Evolutionary conservation across 2,113 vertebrate genomes (phyloP), one percentile per base, ranked within the genome.

Genomic region (Jaculus jaculus): DNA sequence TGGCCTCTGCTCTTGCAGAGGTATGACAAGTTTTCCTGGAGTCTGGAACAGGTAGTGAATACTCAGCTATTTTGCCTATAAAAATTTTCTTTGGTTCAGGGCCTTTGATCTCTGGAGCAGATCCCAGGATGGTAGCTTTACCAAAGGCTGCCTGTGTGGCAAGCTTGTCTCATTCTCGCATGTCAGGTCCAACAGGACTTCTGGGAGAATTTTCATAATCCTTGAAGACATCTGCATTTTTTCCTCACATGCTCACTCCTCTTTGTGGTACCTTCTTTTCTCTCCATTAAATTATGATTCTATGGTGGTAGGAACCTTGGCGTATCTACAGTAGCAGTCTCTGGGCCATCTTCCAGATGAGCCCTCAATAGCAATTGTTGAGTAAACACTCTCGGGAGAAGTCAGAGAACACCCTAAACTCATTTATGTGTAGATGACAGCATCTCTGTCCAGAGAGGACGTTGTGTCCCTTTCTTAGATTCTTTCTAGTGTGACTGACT

Each of bases 151-250:
- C 5, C 26, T 5, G 0, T 37, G 34, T 3, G 72, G 18, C 0
- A 8, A 7, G 21, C 23, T 32, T 6, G 0, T 1, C 34, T 37
- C 68, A 9, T 10, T 4, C 5, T 37, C 7, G 4, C 0, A 0
- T 21, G 21, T 54, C 32, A 0, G 0, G 4, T 5, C 63, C 3
- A 18, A 11, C 3, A 15, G 26, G 7, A 8, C 28, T 73, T 17
- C 3, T 1, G 30, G 42, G 28, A 5, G 65, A 20, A 18, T 2
- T 28, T 20, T 39, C 2, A 0, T 0, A 65, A 68, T 30, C 12
- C 15, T 21, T 17, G 60, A 54, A 86, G 12, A 23, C 23, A 28
- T 54, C 11, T 5, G 28, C 0, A 2, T 5, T 30, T 84, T 65
- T 34, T 69, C 30, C 24, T 30, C 37, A 11, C 8, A 0, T 4